phyloP scores from a whole-genome alignment of 2,888 invertebrate genomes.

The Sarcophaga variegata region DNA sequence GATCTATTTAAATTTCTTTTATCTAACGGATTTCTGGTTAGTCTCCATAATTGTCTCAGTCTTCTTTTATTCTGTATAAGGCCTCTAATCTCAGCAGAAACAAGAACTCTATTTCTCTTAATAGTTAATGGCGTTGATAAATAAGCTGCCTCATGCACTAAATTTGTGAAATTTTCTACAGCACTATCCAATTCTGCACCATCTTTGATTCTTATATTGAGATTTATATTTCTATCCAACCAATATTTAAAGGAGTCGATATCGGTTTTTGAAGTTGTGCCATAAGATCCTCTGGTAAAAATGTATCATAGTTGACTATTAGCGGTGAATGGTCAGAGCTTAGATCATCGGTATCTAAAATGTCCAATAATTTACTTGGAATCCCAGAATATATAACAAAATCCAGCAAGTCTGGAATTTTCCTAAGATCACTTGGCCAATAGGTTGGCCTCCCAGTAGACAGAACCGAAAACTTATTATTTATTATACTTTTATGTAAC shows the following conservation, averaged over 20 bases:
- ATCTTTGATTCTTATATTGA: slow-evolving; percentile 11
- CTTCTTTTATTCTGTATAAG: too few species aligned
- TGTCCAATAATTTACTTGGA: background rate
- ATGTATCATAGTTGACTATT: too few species aligned
- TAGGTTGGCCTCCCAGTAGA: too few species aligned
- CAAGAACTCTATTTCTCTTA: background rate
- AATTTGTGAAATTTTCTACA: background rate
- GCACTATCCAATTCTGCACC: background rate
- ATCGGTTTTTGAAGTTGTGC: slow-evolving; percentile 7
- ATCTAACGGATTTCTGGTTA: slow-evolving; percentile 26
- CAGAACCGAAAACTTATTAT: slow-evolving; percentile 7
- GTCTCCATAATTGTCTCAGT: slow-evolving; percentile 48
- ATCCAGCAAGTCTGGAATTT: slow-evolving; percentile 20
- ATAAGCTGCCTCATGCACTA: slow-evolving; percentile 30
- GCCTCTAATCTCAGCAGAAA: too few species aligned
- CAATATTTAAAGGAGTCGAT: slow-evolving; percentile 17
- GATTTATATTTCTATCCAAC: background rate
- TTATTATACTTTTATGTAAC: slow-evolving; percentile 35
- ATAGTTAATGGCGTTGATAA: slow-evolving; percentile 15
- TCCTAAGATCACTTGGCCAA: background rate
- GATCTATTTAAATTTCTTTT: slow-evolving; percentile 53
- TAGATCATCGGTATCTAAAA: slow-evolving; percentile 3
- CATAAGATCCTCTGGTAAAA: background rate
- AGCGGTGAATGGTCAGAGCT: too few species aligned
- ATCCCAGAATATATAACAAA: slow-evolving; percentile 30